Percentiles rank a stretch among this genome's conserved stretches.
Conservation (phyloP, 2,113 vertebrate genomes). For the Perognathus longimembris region DNA sequence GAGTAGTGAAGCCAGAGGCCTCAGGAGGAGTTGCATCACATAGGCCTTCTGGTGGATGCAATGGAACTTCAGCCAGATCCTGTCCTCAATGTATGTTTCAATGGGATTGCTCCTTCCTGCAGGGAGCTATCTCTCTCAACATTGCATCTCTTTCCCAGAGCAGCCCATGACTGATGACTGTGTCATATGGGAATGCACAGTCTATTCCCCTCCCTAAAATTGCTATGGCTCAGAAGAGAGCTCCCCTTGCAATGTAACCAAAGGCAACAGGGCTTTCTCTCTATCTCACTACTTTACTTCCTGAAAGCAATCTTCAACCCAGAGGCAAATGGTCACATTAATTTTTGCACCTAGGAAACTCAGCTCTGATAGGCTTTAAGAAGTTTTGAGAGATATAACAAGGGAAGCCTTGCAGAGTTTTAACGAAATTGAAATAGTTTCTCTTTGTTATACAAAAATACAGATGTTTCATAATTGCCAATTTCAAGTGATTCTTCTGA, state of each 20-base stretch:
- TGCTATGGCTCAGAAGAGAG: background rate
- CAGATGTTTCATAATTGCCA: conserved; percentile 9
- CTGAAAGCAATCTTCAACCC: background rate
- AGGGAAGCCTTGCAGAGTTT: background rate
- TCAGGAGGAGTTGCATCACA: background rate
- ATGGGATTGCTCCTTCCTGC: background rate
- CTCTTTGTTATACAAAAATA: background rate
- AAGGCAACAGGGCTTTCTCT: background rate
- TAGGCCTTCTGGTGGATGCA: background rate
- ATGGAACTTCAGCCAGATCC: background rate
- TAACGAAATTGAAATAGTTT: conserved; percentile 21
- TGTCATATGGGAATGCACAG: background rate
- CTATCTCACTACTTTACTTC: background rate
- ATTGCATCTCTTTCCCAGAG: background rate
- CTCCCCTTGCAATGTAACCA: background rate
- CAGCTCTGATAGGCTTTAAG: background rate
- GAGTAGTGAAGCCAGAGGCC: background rate
- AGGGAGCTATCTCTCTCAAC: background rate
- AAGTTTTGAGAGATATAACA: conserved; percentile 27
- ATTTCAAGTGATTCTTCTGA: conserved; percentile 49
- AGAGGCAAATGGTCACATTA: background rate
- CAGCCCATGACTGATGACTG: background rate
- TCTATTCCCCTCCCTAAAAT: background rate
- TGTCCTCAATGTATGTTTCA: background rate
- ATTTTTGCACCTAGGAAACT: background rate